Evolutionary conservation across 2,113 vertebrate species (phyloP).

Genomic region (Eolophus roseicapilla): DNA sequence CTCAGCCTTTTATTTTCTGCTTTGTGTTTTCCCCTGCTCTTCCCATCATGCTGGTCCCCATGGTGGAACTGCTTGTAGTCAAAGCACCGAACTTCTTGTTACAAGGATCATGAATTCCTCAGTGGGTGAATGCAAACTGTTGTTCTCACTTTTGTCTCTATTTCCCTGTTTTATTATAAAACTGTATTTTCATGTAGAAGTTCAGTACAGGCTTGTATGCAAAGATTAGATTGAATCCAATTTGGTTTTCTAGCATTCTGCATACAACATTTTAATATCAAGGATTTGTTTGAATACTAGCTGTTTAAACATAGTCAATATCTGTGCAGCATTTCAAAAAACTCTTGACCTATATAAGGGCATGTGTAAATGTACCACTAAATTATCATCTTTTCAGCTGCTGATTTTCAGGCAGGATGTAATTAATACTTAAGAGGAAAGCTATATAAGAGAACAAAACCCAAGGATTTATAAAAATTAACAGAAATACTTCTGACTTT

Average conservation of each 20-base stretch:
- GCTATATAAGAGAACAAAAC: neutral
- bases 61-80: neutral
- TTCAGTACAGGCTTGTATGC: neutral
- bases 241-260: neutral
- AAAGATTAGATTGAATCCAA: neutral
- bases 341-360: neutral
- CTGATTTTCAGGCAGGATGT: neutral
- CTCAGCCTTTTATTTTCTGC: neutral
- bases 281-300: conserved; percentile 1
- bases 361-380: neutral
- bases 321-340: neutral
- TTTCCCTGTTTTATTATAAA: conserved; percentile 12
- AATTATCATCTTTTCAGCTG: neutral
- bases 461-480: neutral
- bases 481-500: neutral
- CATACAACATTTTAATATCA: conserved; percentile 25
- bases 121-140: neutral
- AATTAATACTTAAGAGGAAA: conserved; percentile 16
- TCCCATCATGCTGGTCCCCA: neutral
- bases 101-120: conserved; percentile 18
- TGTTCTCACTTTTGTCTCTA: neutral
- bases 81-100: neutral
- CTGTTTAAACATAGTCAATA: conserved; percentile 13
- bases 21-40: neutral
- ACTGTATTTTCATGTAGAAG: neutral